phyloP scores from a whole-genome alignment of 2,888 invertebrate species.

The Agriopis marginaria region DNA sequence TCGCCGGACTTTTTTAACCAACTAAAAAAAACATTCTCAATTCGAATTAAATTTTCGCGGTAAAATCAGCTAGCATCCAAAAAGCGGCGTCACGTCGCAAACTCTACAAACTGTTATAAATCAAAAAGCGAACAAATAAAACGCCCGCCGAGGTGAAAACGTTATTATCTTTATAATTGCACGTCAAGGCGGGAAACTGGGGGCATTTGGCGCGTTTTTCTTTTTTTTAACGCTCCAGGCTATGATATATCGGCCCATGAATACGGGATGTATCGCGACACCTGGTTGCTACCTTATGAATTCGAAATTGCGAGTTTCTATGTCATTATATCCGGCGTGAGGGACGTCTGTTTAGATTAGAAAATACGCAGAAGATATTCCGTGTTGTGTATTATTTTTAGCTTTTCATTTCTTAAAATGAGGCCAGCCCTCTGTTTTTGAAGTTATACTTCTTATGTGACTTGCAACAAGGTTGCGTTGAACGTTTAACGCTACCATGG shows the following conservation, averaged over 20 bases:
- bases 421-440: not conserved
- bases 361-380: slow-evolving; percentile 35
- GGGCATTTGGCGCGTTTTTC: slow-evolving; percentile 63
- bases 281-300: slow-evolving; percentile 80
- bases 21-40: slow-evolving; percentile 5
- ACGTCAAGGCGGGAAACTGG: slow-evolving; percentile 79
- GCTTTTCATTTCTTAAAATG: slow-evolving; percentile 7
- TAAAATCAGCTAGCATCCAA: slow-evolving; percentile 17
- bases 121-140: slow-evolving; percentile 82
- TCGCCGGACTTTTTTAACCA: slow-evolving; percentile 2
- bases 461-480: no score
- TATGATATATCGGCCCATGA: slow-evolving; percentile 85
- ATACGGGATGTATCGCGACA: slow-evolving; percentile 82
- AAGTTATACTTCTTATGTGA: no score
- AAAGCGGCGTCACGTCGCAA: slow-evolving; percentile 49
- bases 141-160: slow-evolving; percentile 80
- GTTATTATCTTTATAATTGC: slow-evolving; percentile 87
- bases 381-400: slow-evolving; percentile 20
- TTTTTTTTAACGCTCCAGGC: slow-evolving; percentile 63
- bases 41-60: slow-evolving; percentile 7
- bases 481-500: no score
- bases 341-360: slow-evolving; percentile 45
- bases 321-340: slow-evolving; percentile 65
- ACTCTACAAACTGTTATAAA: slow-evolving; percentile 76
- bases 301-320: slow-evolving; percentile 75